Conservation (phyloP, 2,113 vertebrate genomes). For the Echinops telfairi region DNA sequence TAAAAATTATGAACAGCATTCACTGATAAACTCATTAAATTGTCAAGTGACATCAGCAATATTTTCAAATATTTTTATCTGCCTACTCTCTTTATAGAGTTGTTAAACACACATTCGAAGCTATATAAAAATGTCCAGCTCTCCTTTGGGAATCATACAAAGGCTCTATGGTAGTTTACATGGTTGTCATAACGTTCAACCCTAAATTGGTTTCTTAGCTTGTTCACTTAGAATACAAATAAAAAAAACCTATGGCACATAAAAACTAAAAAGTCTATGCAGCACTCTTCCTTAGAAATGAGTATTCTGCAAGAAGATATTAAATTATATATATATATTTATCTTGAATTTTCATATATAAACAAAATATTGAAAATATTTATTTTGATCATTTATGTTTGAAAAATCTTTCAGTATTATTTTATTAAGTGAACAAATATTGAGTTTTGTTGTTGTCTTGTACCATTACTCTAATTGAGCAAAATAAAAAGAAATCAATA, state of each 20-base stretch:
- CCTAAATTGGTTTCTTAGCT: not conserved
- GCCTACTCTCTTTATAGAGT: not conserved
- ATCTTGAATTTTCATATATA: not conserved
- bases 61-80: conserved; percentile 47
- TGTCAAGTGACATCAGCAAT: not conserved
- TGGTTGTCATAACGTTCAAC: not conserved
- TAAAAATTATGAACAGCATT: not conserved
- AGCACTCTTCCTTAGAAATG: too few species aligned
- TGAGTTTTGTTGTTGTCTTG: not conserved
- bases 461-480: not conserved
- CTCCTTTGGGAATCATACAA: not conserved
- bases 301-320: too few species aligned
- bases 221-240: conserved; percentile 28
- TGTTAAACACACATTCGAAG: conserved; percentile 11
- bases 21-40: not conserved
- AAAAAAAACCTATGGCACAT: not conserved
- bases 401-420: not conserved
- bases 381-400: not conserved
- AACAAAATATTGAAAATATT: conserved; percentile 4
- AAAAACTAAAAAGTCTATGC: not conserved
- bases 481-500: conserved; percentile 23
- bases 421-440: not conserved
- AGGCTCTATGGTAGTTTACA: not conserved
- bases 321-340: too few species aligned
- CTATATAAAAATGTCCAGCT: not conserved